Conservation (phyloP, 1,140 invertebrate species). For the Pogonognathellus flavescens region DNA sequence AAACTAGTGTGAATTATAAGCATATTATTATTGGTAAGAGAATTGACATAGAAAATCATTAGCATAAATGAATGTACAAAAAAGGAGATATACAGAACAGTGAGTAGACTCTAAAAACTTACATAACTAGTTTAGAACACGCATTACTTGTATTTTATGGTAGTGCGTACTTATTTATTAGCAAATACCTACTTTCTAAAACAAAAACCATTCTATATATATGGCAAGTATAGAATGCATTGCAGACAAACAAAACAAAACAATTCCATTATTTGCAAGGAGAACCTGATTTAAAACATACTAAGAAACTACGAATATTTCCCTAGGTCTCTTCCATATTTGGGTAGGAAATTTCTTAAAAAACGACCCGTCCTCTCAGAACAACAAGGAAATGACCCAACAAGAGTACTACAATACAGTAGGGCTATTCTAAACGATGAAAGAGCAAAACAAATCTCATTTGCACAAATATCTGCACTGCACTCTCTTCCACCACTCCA, state of each 20-base stretch:
- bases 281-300: neutral
- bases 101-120: too few relatives aligned
- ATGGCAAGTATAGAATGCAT: neutral
- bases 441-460: slow-evolving; percentile 14
- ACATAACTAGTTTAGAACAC: too few relatives aligned
- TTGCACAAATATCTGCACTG: neutral
- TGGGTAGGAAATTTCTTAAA: slow-evolving; percentile 13
- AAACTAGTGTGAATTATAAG: too few relatives aligned
- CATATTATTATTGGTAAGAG: too few relatives aligned
- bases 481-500: slow-evolving; percentile 1
- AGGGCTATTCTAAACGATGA: neutral
- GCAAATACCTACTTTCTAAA: too few relatives aligned
- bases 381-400: slow-evolving; percentile 22
- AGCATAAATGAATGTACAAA: too few relatives aligned
- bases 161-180: too few relatives aligned
- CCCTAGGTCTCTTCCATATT: slow-evolving; percentile 16
- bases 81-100: too few relatives aligned
- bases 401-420: neutral
- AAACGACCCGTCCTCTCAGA: neutral
- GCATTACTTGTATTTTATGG: too few relatives aligned
- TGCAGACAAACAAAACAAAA: slow-evolving; percentile 15
- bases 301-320: neutral
- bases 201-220: too few relatives aligned
- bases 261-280: neutral
- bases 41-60: too few relatives aligned